phyloP scores from a whole-genome alignment of 2,113 vertebrate species.

The Geococcyx californianus region DNA sequence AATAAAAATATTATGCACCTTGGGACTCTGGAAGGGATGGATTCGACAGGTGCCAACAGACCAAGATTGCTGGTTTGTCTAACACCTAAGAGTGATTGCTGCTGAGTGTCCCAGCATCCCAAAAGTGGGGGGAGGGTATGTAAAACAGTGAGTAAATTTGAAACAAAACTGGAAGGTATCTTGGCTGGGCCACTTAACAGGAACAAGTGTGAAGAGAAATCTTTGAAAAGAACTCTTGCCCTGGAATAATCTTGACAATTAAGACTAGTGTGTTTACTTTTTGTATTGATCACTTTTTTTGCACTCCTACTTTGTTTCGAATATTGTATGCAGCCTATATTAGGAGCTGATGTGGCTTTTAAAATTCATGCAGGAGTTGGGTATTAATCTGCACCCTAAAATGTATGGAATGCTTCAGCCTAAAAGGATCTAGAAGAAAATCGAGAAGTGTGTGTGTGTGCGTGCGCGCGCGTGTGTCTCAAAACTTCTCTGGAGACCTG shows the following conservation, averaged over 20 bases:
- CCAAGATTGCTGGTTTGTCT: slow-evolving; percentile 65
- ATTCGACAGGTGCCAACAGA: slow-evolving; percentile 64
- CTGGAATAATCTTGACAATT: slow-evolving; percentile 86
- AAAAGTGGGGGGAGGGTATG: slow-evolving; percentile 55
- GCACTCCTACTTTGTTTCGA: slow-evolving; percentile 77
- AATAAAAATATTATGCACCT: slow-evolving; percentile 57
- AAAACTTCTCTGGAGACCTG: slow-evolving; percentile 42
- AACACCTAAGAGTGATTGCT: slow-evolving; percentile 62
- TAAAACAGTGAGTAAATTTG: slow-evolving; percentile 49
- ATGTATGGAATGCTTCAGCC: slow-evolving; percentile 58
- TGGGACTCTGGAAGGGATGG: slow-evolving; percentile 60
- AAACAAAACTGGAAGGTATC: slow-evolving; percentile 73
- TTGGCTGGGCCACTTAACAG: slow-evolving; percentile 71
- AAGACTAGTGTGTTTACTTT: slow-evolving; percentile 82
- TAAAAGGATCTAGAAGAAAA: slow-evolving; percentile 69
- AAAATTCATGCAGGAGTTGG: slow-evolving; percentile 65
- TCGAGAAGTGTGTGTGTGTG: not conserved
- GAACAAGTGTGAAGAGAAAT: slow-evolving; percentile 70
- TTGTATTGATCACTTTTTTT: slow-evolving; percentile 80
- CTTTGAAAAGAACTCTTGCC: slow-evolving; percentile 79
- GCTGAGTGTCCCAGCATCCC: slow-evolving; percentile 63
- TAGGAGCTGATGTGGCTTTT: slow-evolving; percentile 74
- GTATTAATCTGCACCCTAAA: slow-evolving; percentile 61
- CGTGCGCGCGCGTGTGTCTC: not conserved
- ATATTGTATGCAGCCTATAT: slow-evolving; percentile 72